Evolutionary conservation across 2,888 invertebrate species (phyloP).

Genomic region (Graphium colonna): DNA sequence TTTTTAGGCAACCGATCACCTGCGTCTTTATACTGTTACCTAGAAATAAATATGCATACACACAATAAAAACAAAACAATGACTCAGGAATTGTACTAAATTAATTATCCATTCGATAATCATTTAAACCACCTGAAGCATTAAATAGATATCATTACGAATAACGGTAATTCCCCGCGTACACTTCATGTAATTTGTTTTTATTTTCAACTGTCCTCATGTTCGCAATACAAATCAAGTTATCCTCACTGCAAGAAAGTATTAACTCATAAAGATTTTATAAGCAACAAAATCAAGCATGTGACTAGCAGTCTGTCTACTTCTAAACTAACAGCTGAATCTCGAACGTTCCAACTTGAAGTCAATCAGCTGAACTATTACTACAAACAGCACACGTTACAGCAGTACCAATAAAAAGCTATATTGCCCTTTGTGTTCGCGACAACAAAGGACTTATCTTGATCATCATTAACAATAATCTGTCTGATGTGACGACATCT

Average conservation of each 20-base stretch:
- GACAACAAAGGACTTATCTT: constrained; percentile 4
- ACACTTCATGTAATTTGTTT: too few species aligned
- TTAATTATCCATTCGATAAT: background rate
- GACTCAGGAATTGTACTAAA: background rate
- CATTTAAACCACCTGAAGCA: too few species aligned
- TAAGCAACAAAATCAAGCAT: background rate
- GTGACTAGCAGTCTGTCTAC: background rate
- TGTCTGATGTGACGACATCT: background rate
- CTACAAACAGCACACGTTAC: constrained; percentile 1
- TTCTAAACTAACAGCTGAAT: background rate
- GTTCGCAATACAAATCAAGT: too few species aligned
- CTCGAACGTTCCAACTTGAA: background rate
- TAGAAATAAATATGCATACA: background rate
- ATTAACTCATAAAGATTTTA: background rate
- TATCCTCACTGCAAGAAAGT: background rate
- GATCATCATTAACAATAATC: constrained; percentile 13
- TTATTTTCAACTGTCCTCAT: too few species aligned
- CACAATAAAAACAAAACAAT: background rate
- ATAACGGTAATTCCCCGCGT: too few species aligned
- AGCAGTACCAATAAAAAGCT: background rate
- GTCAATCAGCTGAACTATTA: constrained; percentile 11
- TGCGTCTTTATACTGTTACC: background rate
- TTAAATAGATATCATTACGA: too few species aligned
- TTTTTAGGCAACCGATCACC: background rate
- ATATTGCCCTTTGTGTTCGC: constrained; percentile 7